Conservation (phyloP, 2,888 invertebrate genomes). For the Mythimna loreyi region DNA sequence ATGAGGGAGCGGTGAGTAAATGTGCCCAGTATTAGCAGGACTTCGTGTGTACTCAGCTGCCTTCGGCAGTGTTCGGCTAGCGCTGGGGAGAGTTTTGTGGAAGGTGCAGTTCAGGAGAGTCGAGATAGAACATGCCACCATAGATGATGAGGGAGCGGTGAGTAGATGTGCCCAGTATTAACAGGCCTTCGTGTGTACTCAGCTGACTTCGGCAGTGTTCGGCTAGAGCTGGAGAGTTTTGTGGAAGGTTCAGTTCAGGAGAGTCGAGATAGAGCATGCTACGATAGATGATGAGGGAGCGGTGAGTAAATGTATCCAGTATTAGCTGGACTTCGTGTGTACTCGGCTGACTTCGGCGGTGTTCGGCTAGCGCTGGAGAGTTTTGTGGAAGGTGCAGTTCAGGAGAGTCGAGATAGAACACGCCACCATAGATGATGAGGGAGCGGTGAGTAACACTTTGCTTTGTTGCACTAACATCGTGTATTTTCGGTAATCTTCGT, state of each 20-base stretch:
- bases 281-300: slow-evolving; percentile 93
- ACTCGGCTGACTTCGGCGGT: background rate
- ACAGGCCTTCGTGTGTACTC: background rate
- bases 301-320: too few relatives aligned
- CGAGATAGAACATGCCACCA: slow-evolving; percentile 93
- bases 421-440: slow-evolving; percentile 93
- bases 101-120: slow-evolving; percentile 93
- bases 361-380: slow-evolving; percentile 81
- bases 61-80: background rate
- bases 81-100: slow-evolving; percentile 93
- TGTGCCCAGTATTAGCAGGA: too few relatives aligned
- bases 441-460: slow-evolving; percentile 87
- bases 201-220: background rate
- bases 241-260: slow-evolving; percentile 93
- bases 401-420: slow-evolving; percentile 93
- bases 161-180: too few relatives aligned
- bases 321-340: background rate
- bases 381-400: slow-evolving; percentile 95
- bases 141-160: slow-evolving; percentile 92
- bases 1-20: slow-evolving; percentile 91
- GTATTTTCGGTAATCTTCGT: background rate
- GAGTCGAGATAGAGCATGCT: slow-evolving; percentile 93
- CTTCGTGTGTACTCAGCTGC: too few relatives aligned
- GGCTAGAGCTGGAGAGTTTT: slow-evolving; percentile 91
- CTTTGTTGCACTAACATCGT: too few relatives aligned